These are phyloP conservation scores for Galaxea fascicularis DNA, from an alignment of 92 coral and sea anemone species.

Conservation along the genomic window DNA sequence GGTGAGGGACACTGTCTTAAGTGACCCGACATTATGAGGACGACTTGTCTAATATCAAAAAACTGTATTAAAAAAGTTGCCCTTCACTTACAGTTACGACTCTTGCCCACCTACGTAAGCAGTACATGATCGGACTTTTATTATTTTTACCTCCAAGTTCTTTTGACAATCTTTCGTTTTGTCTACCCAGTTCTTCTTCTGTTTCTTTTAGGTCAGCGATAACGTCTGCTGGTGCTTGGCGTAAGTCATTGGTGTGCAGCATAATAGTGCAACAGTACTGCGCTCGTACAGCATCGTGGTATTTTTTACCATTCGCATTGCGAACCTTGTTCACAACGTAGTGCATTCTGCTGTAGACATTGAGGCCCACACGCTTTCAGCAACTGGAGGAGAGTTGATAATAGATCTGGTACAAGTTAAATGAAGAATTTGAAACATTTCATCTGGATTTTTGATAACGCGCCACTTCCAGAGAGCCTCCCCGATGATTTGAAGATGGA, in stretches of 20 bases:
- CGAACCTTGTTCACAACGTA: not conserved
- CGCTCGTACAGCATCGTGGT: not conserved
- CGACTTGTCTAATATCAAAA: too few relatives aligned
- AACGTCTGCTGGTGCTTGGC: not conserved
- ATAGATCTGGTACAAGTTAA: not conserved
- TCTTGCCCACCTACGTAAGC: not conserved
- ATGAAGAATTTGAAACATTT: not conserved
- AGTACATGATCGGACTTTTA: too few relatives aligned
- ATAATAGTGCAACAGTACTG: slow-evolving; percentile 12
- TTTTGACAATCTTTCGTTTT: not conserved
- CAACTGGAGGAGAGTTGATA: not conserved
- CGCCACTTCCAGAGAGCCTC: not conserved
- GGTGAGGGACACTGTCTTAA: not conserved
- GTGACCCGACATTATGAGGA: too few relatives aligned
- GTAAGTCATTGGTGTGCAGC: not conserved
- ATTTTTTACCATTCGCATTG: not conserved
- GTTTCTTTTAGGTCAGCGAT: not conserved
- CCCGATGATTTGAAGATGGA: not conserved
- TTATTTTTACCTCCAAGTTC: not conserved
- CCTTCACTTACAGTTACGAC: too few relatives aligned
- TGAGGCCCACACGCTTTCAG: not conserved
- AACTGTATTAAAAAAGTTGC: too few relatives aligned
- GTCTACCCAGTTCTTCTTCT: not conserved
- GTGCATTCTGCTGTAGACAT: slow-evolving; percentile 12
- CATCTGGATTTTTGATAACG: not conserved